Evolutionary conservation across 1,140 invertebrate genomes (phyloP), one percentile per base, ranked within the genome.

Genomic region (Ganaspis sp.): DNA sequence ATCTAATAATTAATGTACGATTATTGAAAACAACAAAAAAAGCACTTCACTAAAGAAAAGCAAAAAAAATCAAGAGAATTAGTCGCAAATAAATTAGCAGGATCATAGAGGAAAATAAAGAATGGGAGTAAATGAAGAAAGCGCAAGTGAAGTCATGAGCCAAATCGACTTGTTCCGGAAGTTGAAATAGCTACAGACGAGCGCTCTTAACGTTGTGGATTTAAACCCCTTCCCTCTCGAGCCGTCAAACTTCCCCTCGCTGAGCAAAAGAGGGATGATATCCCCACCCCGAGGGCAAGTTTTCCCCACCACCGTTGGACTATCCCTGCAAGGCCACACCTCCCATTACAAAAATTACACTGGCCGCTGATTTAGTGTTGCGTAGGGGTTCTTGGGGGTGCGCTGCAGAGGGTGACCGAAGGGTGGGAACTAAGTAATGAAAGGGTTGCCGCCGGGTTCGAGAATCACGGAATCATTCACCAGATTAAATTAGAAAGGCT

Each of bases 281-380:
- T 49, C 80, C 78, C 82, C 82, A 80, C 73, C 70, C 77, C 21
- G 4, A 12, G 23, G 9, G 37, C 53, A 76, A 42, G 37, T 12
- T 19, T 71, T 45, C 80, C 77, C 82, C 80, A 76, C 76, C 83
- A 75, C 23, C 53, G 45, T 40, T 26, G 73, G 79, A 77, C 80
- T 69, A 81, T 80, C 85, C 83, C 84, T 84, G 77, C 87, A 78
- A 89, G 81, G 88, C 90, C 90, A 91, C 90, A 91, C 90, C 90
- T 91, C 88, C 90, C 90, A 91, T 91, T 91, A 91, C 90, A 91
- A 91, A 91, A 91, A 91, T 91, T 91, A 91, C 89, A 89, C 86
- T 79, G 86, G 86, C 87, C 90, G 89, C 88, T 91, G 90, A 91
- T 91, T 91, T 91, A 91, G 87, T 89, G 87, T 90, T 87, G 87